A percentile compares a stretch with the other conserved stretches of the same genome.
These are phyloP conservation scores for Dasyurus viverrinus DNA, from an alignment of 2,113 vertebrate species.

Conservation along the genomic window DNA sequence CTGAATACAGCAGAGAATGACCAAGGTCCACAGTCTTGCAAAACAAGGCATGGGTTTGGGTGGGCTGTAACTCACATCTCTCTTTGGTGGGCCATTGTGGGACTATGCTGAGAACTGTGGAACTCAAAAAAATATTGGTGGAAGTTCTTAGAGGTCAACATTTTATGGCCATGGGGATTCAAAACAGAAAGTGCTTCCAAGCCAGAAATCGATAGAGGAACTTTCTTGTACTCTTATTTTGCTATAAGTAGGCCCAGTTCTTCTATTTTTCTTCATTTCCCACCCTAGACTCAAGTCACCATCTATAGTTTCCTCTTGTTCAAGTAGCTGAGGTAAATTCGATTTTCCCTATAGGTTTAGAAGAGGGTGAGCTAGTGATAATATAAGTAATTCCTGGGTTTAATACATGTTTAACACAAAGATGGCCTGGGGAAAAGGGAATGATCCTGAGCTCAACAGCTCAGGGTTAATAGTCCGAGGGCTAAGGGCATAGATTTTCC, in stretches of 20 bases:
- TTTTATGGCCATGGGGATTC: not conserved
- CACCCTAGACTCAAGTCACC: not conserved
- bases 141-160: not conserved
- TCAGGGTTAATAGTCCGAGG: not conserved
- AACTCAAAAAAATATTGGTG: not conserved
- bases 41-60: not conserved
- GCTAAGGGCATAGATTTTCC: no score
- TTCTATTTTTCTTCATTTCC: not conserved
- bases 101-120: not conserved
- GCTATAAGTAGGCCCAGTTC: not conserved
- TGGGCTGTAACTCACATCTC: not conserved
- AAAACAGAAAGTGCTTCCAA: not conserved
- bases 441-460: not conserved
- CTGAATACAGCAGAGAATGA: not conserved
- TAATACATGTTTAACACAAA: no score
- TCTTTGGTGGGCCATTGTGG: not conserved
- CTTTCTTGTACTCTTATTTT: not conserved
- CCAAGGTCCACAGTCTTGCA: not conserved
- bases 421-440: not conserved
- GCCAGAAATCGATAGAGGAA: not conserved
- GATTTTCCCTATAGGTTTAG: not conserved
- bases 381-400: not conserved
- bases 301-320: not conserved
- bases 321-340: not conserved
- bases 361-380: not conserved